phyloP scores from a whole-genome alignment of 2,888 invertebrate species.

The Malachius bipustulatus region DNA sequence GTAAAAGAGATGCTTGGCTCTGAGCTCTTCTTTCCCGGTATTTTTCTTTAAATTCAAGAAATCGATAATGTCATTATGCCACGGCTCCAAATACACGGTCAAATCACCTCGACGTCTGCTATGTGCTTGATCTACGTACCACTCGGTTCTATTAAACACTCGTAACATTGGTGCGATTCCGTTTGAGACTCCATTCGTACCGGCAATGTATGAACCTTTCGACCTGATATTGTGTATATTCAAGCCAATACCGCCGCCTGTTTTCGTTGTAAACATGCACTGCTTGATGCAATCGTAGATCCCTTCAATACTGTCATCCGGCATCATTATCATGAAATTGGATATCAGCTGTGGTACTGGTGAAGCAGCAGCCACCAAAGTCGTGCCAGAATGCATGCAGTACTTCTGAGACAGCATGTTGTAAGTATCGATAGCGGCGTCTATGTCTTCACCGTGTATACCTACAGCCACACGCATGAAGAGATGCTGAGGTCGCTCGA shows the following conservation, averaged over 20 bases:
- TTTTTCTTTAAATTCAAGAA: slow-evolving; percentile 49
- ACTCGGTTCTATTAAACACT: slow-evolving; percentile 48
- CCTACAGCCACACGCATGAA: slow-evolving; percentile 51
- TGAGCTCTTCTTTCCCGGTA: slow-evolving; percentile 46
- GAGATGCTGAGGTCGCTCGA: slow-evolving; percentile 52
- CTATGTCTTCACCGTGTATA: slow-evolving; percentile 47
- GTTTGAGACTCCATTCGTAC: slow-evolving; percentile 50
- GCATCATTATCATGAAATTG: slow-evolving; percentile 52
- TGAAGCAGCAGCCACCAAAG: slow-evolving; percentile 51
- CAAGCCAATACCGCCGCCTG: slow-evolving; percentile 50
- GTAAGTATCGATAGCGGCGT: slow-evolving; percentile 50
- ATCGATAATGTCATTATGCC: slow-evolving; percentile 51
- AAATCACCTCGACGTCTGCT: slow-evolving; percentile 53
- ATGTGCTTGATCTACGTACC: slow-evolving; percentile 51
- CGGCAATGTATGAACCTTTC: slow-evolving; percentile 45
- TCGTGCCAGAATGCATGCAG: slow-evolving; percentile 54
- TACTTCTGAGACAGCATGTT: slow-evolving; percentile 47
- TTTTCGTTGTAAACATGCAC: slow-evolving; percentile 49
- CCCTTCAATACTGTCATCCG: slow-evolving; percentile 47
- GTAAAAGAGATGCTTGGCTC: slow-evolving; percentile 50
- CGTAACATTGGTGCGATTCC: slow-evolving; percentile 51
- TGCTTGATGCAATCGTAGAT: slow-evolving; percentile 46
- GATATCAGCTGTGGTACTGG: slow-evolving; percentile 43
- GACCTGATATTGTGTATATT: slow-evolving; percentile 49
- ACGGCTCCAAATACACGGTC: slow-evolving; percentile 53